Evolutionary conservation across 1,140 invertebrate genomes (phyloP).

Genomic region (Episyrphus balteatus): DNA sequence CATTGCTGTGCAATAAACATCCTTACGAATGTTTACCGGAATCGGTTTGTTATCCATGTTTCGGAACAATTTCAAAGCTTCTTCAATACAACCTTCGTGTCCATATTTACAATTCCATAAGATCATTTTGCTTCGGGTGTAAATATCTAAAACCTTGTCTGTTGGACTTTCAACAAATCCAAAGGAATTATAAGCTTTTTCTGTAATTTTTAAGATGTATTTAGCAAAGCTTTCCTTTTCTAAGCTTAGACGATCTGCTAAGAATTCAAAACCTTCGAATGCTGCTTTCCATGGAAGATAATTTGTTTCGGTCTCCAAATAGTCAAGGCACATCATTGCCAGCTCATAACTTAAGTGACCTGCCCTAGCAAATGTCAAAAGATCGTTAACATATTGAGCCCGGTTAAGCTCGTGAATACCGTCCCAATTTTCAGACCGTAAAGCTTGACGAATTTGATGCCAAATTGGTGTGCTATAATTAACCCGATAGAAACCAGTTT

Average conservation of each 20-base stretch:
- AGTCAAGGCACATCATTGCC: conserved; percentile 43
- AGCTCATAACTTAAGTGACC: conserved; percentile 29
- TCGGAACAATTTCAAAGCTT: conserved; percentile 9
- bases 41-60: conserved; percentile 10
- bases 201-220: neutral
- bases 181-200: conserved; percentile 3
- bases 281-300: conserved; percentile 50
- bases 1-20: conserved; percentile 43
- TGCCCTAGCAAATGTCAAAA: conserved; percentile 44
- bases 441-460: conserved; percentile 45
- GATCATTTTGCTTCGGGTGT: conserved; percentile 20
- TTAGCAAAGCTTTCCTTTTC: neutral
- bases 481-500: conserved; percentile 61
- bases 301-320: conserved; percentile 44
- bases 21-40: conserved; percentile 39
- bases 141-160: conserved; percentile 9
- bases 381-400: conserved; percentile 65
- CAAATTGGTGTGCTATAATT: conserved; percentile 58
- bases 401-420: conserved; percentile 47
- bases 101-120: conserved; percentile 38
- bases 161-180: conserved; percentile 5
- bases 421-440: conserved; percentile 37
- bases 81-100: conserved; percentile 31
- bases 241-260: neutral
- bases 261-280: conserved; percentile 34